phyloP scores from a whole-genome alignment of 1,140 invertebrate species.

The Zaprionus lachaisei region DNA sequence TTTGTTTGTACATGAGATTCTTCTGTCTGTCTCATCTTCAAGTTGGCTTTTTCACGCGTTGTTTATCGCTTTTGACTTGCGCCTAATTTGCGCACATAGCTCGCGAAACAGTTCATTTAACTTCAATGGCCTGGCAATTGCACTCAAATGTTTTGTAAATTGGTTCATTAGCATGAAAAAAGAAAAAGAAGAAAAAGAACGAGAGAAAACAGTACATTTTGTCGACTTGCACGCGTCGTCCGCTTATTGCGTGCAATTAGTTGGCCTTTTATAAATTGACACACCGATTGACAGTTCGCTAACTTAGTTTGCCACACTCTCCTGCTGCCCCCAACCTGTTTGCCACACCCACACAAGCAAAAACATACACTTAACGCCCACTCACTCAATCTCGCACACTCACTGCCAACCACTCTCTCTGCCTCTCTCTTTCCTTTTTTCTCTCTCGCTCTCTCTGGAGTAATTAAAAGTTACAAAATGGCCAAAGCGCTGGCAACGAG shows the following conservation, averaged over 20 bases:
- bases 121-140: constrained; percentile 75
- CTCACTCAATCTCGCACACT: background rate
- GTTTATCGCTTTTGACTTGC: constrained; percentile 12
- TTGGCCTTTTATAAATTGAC: constrained; percentile 49
- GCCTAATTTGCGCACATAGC: constrained; percentile 61
- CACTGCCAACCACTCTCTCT: background rate
- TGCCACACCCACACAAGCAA: background rate
- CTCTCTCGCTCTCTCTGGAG: constrained; percentile 11
- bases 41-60: background rate
- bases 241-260: constrained; percentile 55
- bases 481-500: constrained; percentile 40
- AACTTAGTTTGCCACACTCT: constrained; percentile 43
- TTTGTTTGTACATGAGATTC: constrained; percentile 7
- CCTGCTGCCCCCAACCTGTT: constrained; percentile 6
- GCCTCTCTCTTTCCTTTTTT: background rate
- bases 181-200: background rate
- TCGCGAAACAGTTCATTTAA: constrained; percentile 73
- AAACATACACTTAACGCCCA: background rate
- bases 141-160: constrained; percentile 66
- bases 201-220: background rate
- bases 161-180: constrained; percentile 61
- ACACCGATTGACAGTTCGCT: constrained; percentile 38
- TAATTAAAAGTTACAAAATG: constrained; percentile 53
- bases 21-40: constrained; percentile 5
- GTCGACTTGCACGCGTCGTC: constrained; percentile 4